Percentiles rank a stretch among this genome's conserved stretches.
Conservation (phyloP, 2,888 invertebrate genomes). For the Pammene aurita region DNA sequence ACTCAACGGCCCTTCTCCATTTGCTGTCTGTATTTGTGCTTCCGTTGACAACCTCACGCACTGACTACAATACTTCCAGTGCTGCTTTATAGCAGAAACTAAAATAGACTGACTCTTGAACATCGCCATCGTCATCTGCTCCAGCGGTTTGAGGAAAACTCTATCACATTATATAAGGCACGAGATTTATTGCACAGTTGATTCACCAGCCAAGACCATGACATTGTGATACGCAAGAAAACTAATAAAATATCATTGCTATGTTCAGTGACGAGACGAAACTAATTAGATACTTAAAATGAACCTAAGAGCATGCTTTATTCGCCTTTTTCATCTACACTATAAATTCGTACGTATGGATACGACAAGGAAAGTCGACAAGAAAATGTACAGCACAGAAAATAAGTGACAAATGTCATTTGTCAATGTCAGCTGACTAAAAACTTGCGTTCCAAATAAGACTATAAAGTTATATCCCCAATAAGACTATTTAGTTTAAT, state of each 20-base stretch:
- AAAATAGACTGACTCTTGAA: constrained; percentile 29
- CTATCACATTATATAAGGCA: constrained; percentile 36
- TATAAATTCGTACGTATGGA: constrained; percentile 19
- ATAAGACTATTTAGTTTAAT: no score
- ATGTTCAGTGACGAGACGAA: constrained; percentile 8
- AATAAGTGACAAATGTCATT: neutral
- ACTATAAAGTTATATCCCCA: no score
- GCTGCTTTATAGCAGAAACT: constrained; percentile 28
- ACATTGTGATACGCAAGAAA: constrained; percentile 26
- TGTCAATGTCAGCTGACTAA: constrained; percentile 35
- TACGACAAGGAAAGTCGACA: neutral
- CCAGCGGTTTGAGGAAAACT: constrained; percentile 28
- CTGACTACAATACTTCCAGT: constrained; percentile 33
- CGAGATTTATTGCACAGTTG: constrained; percentile 33
- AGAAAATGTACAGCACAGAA: neutral
- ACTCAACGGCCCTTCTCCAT: constrained; percentile 75
- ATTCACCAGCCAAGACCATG: constrained; percentile 20
- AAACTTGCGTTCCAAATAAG: constrained; percentile 7
- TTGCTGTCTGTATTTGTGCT: constrained; percentile 51
- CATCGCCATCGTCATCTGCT: constrained; percentile 37
- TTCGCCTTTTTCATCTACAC: constrained; percentile 14
- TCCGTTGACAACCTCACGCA: constrained; percentile 58
- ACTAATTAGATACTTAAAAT: constrained; percentile 17
- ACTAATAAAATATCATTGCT: constrained; percentile 24
- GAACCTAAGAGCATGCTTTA: constrained; percentile 25